A percentile compares a stretch with the other conserved stretches of the same genome.
These are phyloP conservation scores for Oncorhynchus nerka DNA, from an alignment of 2,113 vertebrate genomes.

Conservation along the genomic window DNA sequence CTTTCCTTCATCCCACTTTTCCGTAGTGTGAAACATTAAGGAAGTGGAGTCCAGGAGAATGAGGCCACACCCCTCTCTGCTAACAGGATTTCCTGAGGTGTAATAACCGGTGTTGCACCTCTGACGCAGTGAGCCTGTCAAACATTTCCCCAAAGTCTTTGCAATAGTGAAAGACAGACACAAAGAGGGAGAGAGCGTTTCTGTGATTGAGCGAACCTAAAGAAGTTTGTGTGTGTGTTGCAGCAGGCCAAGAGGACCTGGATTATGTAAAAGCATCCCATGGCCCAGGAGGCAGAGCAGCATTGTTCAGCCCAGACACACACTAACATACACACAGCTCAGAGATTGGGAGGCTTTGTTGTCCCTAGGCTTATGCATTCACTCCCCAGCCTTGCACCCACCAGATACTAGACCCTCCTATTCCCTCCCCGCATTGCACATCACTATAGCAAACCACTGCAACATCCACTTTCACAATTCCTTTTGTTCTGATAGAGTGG, in stretches of 20 bases:
- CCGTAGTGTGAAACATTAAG: background rate
- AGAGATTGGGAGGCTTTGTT: constrained; percentile 66
- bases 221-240: constrained; percentile 38
- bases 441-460: constrained; percentile 66
- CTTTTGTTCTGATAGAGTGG: constrained; percentile 47
- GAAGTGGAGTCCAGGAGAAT: background rate
- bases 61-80: background rate
- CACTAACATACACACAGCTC: constrained; percentile 36
- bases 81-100: background rate
- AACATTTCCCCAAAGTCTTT: background rate
- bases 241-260: constrained; percentile 57
- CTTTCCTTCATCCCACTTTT: background rate
- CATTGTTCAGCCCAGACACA: constrained; percentile 55
- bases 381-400: constrained; percentile 66
- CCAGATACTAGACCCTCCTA: constrained; percentile 49
- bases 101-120: background rate
- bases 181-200: background rate
- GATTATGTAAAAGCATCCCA: constrained; percentile 72
- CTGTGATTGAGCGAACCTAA: constrained; percentile 33
- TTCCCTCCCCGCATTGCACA: constrained; percentile 58
- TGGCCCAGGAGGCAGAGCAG: constrained; percentile 63
- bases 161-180: background rate
- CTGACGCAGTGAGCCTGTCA: background rate
- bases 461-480: constrained; percentile 66
- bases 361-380: constrained; percentile 63